phyloP scores from a whole-genome alignment of 1,140 invertebrate genomes.

The Hycleus phaleratus region DNA sequence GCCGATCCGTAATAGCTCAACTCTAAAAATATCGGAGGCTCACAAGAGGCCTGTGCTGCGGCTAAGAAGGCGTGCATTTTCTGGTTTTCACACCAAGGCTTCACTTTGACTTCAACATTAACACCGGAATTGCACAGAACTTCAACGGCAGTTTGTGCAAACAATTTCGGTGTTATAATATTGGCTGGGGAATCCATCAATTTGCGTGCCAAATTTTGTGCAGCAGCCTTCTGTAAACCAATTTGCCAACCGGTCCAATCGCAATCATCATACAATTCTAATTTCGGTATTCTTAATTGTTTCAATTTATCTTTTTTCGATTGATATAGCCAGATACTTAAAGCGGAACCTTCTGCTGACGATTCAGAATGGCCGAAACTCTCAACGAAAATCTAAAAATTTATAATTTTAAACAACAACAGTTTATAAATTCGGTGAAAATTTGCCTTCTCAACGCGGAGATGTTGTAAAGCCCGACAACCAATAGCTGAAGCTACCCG shows the following conservation, averaged over 20 bases:
- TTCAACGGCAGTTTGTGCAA: constrained; percentile 46
- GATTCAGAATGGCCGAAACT: constrained; percentile 66
- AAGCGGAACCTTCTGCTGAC: constrained; percentile 60
- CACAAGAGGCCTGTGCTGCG: constrained; percentile 52
- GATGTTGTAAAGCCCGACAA: constrained; percentile 49
- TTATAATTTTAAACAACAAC: no score
- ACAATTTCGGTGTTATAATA: constrained; percentile 54
- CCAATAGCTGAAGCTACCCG: constrained; percentile 48
- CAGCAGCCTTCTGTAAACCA: constrained; percentile 49
- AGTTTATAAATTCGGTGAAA: no score
- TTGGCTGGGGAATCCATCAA: constrained; percentile 59
- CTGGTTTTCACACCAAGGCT: constrained; percentile 52
- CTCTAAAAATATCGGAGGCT: constrained; percentile 57
- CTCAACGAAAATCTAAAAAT: constrained; percentile 51
- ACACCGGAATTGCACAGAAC: constrained; percentile 43
- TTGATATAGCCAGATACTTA: constrained; percentile 59
- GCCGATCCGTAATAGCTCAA: constrained; percentile 44
- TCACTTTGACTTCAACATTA: constrained; percentile 46
- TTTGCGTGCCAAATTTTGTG: constrained; percentile 54
- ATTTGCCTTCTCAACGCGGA: constrained; percentile 42
- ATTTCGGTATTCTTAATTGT: constrained; percentile 42
- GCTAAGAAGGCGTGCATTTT: constrained; percentile 58
- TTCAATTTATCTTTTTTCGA: constrained; percentile 51
- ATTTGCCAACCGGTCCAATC: constrained; percentile 47
- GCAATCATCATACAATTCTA: constrained; percentile 45